Conservation (phyloP, 2,888 invertebrate genomes). For the Brenthis ino region DNA sequence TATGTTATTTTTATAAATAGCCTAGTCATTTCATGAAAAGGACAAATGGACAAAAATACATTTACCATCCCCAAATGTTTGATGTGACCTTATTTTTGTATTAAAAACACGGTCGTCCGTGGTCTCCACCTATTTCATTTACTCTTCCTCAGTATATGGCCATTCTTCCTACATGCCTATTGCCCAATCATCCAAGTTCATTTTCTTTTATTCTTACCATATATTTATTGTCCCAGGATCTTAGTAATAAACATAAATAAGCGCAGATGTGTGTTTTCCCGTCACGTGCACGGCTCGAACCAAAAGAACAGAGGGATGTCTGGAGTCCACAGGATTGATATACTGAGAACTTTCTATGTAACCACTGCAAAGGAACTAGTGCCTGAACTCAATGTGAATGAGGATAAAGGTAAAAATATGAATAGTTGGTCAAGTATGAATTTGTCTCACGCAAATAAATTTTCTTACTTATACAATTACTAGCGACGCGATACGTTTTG, state of each 20-base stretch:
- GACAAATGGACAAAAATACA: no score
- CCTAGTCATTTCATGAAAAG: no score
- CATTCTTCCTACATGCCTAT: no score
- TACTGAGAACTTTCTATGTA: slow-evolving; percentile 88
- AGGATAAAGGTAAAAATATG: slow-evolving; percentile 50
- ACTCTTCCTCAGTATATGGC: slow-evolving; percentile 34
- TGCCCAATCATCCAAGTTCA: no score
- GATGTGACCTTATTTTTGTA: no score
- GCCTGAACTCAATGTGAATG: slow-evolving; percentile 55
- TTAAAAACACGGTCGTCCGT: no score
- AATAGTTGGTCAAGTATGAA: slow-evolving; percentile 13
- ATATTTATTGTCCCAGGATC: slow-evolving; percentile 70
- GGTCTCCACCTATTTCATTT: not conserved
- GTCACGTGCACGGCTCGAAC: slow-evolving; percentile 82
- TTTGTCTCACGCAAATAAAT: not conserved
- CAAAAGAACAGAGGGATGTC: slow-evolving; percentile 82
- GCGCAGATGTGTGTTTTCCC: slow-evolving; percentile 87
- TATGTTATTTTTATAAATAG: no score
- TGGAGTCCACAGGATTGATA: slow-evolving; percentile 86
- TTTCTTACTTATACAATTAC: not conserved
- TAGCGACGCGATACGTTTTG: no score
- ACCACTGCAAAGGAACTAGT: slow-evolving; percentile 83
- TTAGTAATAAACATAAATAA: slow-evolving; percentile 85
- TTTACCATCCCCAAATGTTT: no score
- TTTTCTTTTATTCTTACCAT: no score